Evolutionary conservation across 2,888 invertebrate genomes (phyloP), one percentile per base, ranked within the genome.

Genomic region (Cataglyphis altisquamis): DNA sequence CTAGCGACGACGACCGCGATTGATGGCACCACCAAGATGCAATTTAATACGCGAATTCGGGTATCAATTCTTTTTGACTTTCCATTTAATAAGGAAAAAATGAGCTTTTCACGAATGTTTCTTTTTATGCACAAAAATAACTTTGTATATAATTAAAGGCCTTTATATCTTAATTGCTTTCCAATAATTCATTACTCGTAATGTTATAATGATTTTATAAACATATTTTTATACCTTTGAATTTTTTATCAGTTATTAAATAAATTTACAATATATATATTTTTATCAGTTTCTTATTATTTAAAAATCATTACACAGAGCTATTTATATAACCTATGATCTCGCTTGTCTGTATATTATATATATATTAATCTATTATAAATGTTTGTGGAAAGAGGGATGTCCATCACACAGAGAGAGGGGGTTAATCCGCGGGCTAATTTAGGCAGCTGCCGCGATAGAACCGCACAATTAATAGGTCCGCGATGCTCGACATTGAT

Each of bases 401-500:
- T 60, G 70, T 70, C n/a, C 18, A 21, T 78, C 57, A 29, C n/a
- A n/a, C 41, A 45, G 41, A 18, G 18, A 15, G 57, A 78, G 60
- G 60, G 60, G 78, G 45, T 70, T 80, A 80, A 80, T 80, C 45
- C 36, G 60, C 45, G 45, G 12, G 36, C 70, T 80, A 80, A 80
- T 80, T 80, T 80, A 80, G 45, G 78, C 70, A 80, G 21, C 57
- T 45, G 21, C 57, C 39, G 77, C 15, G 77, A 67, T 66, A 62
- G 18, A 39, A 18, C 12, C n/a, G 55, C 29, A 39, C 60, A 80
- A 80, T 80, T 80, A 80, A 80, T 80, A 60, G 48, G 60, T 48
- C 36, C 21, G 60, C 45, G 70, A 80, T 80, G 70, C 45, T 70
- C 60, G 78, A 80, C 60, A 80, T 80, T 60, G 78, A 80, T 80